Evolutionary conservation across 2,888 invertebrate genomes (phyloP), one percentile per base, ranked within the genome.

Genomic region (Ernsta delagoae): DNA sequence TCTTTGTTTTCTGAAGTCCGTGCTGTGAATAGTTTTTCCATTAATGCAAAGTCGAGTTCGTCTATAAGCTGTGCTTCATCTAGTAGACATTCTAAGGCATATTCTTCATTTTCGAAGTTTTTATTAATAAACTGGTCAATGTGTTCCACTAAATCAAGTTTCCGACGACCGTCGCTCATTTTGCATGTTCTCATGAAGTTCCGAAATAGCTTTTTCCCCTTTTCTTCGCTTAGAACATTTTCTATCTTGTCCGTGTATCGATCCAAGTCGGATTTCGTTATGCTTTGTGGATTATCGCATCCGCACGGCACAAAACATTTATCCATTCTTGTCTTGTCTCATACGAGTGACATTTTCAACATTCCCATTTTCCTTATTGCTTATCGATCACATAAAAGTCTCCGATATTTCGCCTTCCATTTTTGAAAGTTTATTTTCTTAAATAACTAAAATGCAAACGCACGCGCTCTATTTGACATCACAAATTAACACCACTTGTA

Each of bases 201-300:
- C 70, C 91, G 85, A 70, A 94, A 93, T 16, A 93, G 75, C 71
- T 85, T 85, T 68, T 91, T 84, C 0, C 93, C 93, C 73, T 89
- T 93, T 70, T 91, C 90, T 72, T 93, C 89, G 65, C 85, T 89
- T 56, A 94, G 83, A 53, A 94, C 88, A 79, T 94, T 93, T 80
- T 94, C 93, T 74, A 94, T 91, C 81, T 85, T 91, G 75, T 94
- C 94, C 67, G 93, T 93, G 74, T 86, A 94, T 53, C 93, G 88
- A 76, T 94, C 94, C 74, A 93, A 88, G 77, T 94, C 94, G 6
- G 91, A 84, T 79, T 87, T 90, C 56, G 90, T 90, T 70, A 93
- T 80, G 64, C 88, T 87, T 79, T 90, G 90, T 61, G 83, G 82
- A 73, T 88, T 87, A 73, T 90, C 89, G 80, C 92, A 93, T 77